A percentile compares a stretch with the other conserved stretches of the same genome.
Evolutionary conservation across 2,797 vertebrate genomes (phyloP).

Genomic region (Tinamus major): DNA sequence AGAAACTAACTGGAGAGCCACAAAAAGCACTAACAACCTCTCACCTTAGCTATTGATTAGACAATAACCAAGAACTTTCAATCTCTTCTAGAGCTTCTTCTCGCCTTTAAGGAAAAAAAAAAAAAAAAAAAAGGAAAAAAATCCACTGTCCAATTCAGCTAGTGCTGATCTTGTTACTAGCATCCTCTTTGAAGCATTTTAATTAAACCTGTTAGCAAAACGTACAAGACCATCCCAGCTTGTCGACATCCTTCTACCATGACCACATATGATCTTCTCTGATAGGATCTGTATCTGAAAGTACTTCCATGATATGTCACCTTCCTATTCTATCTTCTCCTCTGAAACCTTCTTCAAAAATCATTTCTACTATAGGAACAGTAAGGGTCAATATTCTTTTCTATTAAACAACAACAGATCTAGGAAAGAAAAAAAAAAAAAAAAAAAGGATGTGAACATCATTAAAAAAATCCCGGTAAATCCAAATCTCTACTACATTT

Average conservation of each 20-base stretch:
- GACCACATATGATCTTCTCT: not conserved
- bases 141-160: not conserved
- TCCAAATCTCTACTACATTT: not conserved
- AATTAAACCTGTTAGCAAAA: not conserved
- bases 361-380: not conserved
- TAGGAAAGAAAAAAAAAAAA: not conserved
- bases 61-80: not conserved
- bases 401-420: not conserved
- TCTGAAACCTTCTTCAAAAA: slow-evolving; percentile 3
- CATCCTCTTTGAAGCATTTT: not conserved
- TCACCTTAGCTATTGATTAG: not conserved
- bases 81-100: not conserved
- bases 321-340: not conserved
- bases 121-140: not conserved
- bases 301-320: not conserved
- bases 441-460: not conserved
- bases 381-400: not conserved
- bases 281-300: not conserved
- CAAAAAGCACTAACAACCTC: not conserved
- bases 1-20: not conserved
- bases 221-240: not conserved
- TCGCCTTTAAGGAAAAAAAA: not conserved
- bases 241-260: not conserved
- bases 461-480: slow-evolving; percentile 16
- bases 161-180: not conserved